Evolutionary conservation across 1,140 invertebrate species (phyloP), one percentile per base, ranked within the genome.

Genomic region (Theocolax elegans): DNA sequence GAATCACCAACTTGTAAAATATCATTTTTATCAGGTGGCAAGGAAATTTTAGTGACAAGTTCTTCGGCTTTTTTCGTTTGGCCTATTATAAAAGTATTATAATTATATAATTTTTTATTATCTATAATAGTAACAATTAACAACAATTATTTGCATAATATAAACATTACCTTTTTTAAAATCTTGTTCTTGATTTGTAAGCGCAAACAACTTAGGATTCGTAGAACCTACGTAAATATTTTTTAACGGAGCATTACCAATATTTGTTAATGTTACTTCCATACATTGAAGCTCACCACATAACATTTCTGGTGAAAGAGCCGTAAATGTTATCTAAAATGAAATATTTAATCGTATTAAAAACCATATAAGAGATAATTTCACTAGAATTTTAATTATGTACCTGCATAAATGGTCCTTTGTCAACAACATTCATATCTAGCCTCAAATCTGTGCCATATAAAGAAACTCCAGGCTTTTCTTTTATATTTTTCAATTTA

Each of bases 371-470:
- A 40, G n/a, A n/a, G n/a, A n/a, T n/a, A n/a, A n/a, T 35, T 35
- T 35, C 10, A 35, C 31, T 35, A 35, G 4, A 6, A 35, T 68
- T 53, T 73, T 56, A n/a, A n/a, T n/a, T n/a, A n/a, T n/a, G 70
- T 81, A 94, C 92, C 85, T 92, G 90, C 76, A 94, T 84, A 77
- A 91, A 91, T 1, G 93, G 92, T n/a, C 90, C 87, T 64, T 89
- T 87, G 3, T 91, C 88, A 27, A 91, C 89, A 48, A 93, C 85
- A 72, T 87, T 89, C 67, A 93, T 90, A 66, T 89, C 86, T 19
- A 93, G 80, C 75, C 89, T 86, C 65, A 88, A 88, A 79, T 92
- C 89, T 48, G 82, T 77, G 3, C 84, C 82, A 23, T 86, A 87
- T 31, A 86, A 73, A 25, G 83, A 79, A 27, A 83, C 81, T 21